Conservation (phyloP, 2,797 vertebrate species). For the Artibeus lituratus region DNA sequence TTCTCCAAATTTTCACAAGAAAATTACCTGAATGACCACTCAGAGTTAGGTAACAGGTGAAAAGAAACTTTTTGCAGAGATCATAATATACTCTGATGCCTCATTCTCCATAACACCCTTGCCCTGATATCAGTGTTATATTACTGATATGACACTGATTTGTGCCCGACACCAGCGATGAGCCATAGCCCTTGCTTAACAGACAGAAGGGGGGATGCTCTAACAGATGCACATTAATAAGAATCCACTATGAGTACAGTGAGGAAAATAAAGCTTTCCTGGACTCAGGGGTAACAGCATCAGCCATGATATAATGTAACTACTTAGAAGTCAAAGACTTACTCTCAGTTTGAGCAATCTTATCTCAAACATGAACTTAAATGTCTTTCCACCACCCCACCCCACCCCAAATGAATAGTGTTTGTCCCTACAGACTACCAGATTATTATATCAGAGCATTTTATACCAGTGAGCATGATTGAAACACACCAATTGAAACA, state of each 20-base stretch:
- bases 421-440: constrained; percentile 12
- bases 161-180: background rate
- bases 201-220: background rate
- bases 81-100: background rate
- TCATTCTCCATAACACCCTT: background rate
- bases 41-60: background rate
- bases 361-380: background rate
- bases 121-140: background rate
- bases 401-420: background rate
- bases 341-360: constrained; percentile 25
- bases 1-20: background rate
- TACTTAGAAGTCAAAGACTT: constrained; percentile 33
- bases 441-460: constrained; percentile 48
- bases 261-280: background rate
- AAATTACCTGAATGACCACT: background rate
- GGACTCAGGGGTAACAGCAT: background rate
- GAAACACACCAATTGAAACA: constrained; percentile 37
- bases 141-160: background rate
- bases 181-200: background rate
- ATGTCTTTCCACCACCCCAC: background rate
- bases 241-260: background rate
- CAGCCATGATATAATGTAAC: background rate
- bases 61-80: background rate
- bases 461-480: constrained; percentile 3
- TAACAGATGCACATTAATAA: background rate